Conservation (phyloP, 2,113 vertebrate species). For the Anolis sagrei region DNA sequence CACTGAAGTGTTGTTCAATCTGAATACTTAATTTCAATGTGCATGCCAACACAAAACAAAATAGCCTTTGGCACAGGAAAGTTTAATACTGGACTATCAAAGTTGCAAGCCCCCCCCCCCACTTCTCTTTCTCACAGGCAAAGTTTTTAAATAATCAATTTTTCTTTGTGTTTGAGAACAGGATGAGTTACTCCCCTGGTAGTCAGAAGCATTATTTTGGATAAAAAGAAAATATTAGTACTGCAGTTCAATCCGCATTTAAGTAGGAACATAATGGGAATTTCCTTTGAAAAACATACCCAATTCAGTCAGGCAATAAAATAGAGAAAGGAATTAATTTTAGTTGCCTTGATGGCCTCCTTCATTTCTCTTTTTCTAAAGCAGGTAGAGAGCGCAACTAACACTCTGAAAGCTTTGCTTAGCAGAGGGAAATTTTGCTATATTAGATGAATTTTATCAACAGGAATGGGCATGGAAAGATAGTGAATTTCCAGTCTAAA, state of each 20-base stretch:
- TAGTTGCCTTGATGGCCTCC: not conserved
- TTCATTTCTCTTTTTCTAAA: not conserved
- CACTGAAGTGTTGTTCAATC: not conserved
- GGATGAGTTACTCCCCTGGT: not conserved
- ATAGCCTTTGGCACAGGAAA: not conserved
- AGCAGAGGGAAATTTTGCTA: too few relatives aligned
- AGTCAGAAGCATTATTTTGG: not conserved
- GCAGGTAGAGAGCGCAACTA: not conserved
- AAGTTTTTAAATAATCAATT: not conserved
- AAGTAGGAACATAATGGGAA: not conserved
- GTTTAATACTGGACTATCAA: not conserved
- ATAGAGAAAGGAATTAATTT: not conserved
- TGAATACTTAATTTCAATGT: not conserved
- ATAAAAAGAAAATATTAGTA: not conserved
- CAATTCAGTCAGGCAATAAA: not conserved
- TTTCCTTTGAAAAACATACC: not conserved
- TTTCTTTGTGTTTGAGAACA: not conserved
- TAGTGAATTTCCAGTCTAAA: too few relatives aligned
- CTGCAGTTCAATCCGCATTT: not conserved
- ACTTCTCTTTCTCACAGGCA: not conserved
- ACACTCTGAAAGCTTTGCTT: not conserved
- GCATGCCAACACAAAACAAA: not conserved
- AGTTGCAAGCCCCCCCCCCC: not conserved
- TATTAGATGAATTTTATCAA: too few relatives aligned
- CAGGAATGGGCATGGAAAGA: too few relatives aligned